Evolutionary conservation across 2,797 vertebrate species (phyloP).

Genomic region (Epinephelus awoara): DNA sequence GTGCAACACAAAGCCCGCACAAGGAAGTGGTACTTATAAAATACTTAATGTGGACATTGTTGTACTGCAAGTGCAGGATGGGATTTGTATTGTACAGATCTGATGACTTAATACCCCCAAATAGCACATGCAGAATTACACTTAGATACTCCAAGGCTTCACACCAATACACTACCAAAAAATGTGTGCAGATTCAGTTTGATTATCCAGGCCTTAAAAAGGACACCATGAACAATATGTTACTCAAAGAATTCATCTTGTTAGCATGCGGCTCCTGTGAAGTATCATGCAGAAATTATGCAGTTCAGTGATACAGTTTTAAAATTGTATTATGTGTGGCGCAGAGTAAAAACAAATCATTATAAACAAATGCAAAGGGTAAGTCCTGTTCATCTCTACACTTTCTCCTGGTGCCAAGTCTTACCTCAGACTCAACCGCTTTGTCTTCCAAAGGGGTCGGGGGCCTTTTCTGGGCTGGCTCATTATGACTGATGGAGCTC

Average conservation of each 20-base stretch:
- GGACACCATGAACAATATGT: background rate
- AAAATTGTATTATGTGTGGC: background rate
- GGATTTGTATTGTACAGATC: constrained; percentile 59
- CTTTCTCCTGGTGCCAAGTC: background rate
- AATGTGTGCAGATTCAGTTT: constrained; percentile 1
- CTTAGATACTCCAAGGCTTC: constrained; percentile 22
- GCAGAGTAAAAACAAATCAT: background rate
- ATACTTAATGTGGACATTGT: constrained; percentile 37
- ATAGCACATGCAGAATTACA: constrained; percentile 56
- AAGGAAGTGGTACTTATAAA: constrained; percentile 50
- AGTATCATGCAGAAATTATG: constrained; percentile 35
- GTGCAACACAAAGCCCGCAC: constrained; percentile 66
- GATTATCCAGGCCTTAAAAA: constrained; percentile 13
- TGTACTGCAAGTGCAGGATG: constrained; percentile 42
- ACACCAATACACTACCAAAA: background rate
- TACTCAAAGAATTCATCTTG: constrained; percentile 2
- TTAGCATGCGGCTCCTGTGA: constrained; percentile 44
- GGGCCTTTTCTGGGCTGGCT: constrained; percentile 81
- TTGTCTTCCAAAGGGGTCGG: constrained; percentile 75
- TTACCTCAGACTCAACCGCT: constrained; percentile 85
- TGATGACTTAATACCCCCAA: constrained; percentile 40
- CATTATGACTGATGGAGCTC: constrained; percentile 68
- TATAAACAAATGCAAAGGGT: constrained; percentile 4
- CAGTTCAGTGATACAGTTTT: constrained; percentile 13
- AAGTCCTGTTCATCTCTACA: background rate